Evolutionary conservation across 2,888 invertebrate genomes (phyloP).

Genomic region (Heliconius sara): DNA sequence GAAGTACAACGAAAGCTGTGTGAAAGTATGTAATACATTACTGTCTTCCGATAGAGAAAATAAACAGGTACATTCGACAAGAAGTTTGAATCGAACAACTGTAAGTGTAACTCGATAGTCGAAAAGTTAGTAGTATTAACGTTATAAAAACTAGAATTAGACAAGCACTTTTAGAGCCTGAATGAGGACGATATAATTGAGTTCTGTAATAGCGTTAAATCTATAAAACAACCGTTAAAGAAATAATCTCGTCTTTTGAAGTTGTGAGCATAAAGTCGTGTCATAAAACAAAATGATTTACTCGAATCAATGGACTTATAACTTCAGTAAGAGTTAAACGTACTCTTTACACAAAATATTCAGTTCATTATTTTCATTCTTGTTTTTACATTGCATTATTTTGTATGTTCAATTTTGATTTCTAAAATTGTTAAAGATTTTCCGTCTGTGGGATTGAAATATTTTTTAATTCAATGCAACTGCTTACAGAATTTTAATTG

Average conservation of each 20-base stretch:
- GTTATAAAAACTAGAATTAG: conserved; percentile 9
- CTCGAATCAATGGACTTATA: conserved; percentile 17
- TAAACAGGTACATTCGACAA: conserved; percentile 12
- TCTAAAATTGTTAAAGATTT: too few species aligned
- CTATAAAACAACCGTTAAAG: conserved; percentile 39
- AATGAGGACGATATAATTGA: conserved; percentile 25
- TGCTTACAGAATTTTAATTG: too few species aligned
- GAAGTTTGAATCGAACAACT: conserved; percentile 2
- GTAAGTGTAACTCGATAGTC: not conserved
- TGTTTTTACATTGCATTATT: not conserved
- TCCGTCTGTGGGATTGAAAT: too few species aligned
- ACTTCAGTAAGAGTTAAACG: not conserved
- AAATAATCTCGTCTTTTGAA: conserved; percentile 34
- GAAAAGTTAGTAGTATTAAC: conserved; percentile 16
- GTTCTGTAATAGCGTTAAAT: conserved; percentile 29
- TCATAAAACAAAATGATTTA: conserved; percentile 31
- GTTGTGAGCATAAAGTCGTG: conserved; percentile 26
- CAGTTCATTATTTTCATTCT: not conserved
- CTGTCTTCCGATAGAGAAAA: conserved; percentile 33
- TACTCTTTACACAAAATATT: not conserved
- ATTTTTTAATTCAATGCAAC: too few species aligned
- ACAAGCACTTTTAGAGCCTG: conserved; percentile 10
- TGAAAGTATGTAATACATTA: conserved; percentile 44
- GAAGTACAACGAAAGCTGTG: conserved; percentile 42
- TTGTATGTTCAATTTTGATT: not conserved